phyloP scores from a whole-genome alignment of 2,888 invertebrate species.

The Drosophila differens region DNA sequence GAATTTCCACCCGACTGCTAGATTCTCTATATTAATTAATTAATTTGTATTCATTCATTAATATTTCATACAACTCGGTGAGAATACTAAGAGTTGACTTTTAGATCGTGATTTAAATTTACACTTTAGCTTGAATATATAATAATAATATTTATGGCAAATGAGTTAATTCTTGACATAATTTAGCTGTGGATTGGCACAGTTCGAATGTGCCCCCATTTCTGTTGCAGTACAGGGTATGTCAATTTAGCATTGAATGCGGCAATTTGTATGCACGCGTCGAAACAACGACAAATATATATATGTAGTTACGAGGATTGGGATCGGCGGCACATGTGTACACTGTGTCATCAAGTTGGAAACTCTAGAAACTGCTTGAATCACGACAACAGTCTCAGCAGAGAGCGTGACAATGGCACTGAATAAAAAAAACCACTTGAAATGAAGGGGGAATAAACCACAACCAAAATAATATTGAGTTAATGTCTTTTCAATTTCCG shows the following conservation, averaged over 20 bases:
- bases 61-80: neutral
- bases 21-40: conserved; percentile 8
- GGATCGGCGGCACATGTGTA: conserved; percentile 6
- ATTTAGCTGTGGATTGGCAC: neutral
- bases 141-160: neutral
- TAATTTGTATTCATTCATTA: neutral
- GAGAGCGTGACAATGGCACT: conserved; percentile 41
- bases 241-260: conserved; percentile 26
- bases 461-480: conserved; percentile 21
- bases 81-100: neutral
- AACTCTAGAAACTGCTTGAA: conserved; percentile 60
- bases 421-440: conserved; percentile 8
- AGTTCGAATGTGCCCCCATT: neutral
- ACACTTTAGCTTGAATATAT: neutral
- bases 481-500: conserved; percentile 30
- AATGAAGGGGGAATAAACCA: conserved; percentile 9
- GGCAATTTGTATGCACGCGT: conserved; percentile 68
- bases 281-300: conserved; percentile 36
- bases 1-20: neutral
- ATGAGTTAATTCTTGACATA: neutral
- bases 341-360: conserved; percentile 43
- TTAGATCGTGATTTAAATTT: neutral
- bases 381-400: conserved; percentile 46
- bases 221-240: conserved; percentile 19
- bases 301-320: conserved; percentile 10